A percentile compares a stretch with the other conserved stretches of the same genome.
phyloP scores from a whole-genome alignment of 2,888 invertebrate species.

The Halictus ligatus region DNA sequence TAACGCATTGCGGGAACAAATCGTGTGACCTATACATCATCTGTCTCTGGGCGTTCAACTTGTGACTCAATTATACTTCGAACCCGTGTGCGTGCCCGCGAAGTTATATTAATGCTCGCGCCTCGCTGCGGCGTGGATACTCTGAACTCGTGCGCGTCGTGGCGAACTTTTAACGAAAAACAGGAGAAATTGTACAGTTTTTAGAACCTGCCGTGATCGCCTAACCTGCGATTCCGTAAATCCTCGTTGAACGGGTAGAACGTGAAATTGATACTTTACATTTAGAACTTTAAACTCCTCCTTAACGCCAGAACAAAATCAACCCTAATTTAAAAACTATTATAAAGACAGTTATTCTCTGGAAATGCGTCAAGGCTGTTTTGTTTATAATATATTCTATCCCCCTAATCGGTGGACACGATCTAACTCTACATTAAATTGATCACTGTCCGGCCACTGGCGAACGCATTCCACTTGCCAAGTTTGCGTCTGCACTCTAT shows the following conservation, averaged over 20 bases:
- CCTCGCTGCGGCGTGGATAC: neutral
- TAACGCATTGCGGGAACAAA: slow-evolving; percentile 43
- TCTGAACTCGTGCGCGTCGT: neutral
- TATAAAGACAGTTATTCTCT: neutral
- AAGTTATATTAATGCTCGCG: slow-evolving; percentile 20
- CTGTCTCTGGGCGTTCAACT: slow-evolving; percentile 52
- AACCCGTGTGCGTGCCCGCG: slow-evolving; percentile 5
- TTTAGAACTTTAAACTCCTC: neutral
- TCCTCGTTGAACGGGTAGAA: neutral
- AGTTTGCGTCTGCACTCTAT: too few species aligned
- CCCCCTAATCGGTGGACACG: too few species aligned
- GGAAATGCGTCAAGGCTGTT: neutral
- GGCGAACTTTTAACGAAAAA: slow-evolving; percentile 27
- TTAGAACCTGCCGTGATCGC: neutral
- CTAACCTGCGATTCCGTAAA: neutral
- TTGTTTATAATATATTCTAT: too few species aligned
- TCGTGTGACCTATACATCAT: slow-evolving; percentile 55
- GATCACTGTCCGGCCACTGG: too few species aligned
- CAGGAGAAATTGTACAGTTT: slow-evolving; percentile 36
- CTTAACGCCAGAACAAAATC: neutral
- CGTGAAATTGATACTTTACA: neutral
- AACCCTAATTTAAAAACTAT: neutral
- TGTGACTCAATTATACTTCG: slow-evolving; percentile 49
- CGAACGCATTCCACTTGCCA: too few species aligned
- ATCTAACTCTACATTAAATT: too few species aligned